Base-by-base conservation (phyloP, 2,888 invertebrate species). In the Kuschelorhynchus macadamiae region DNA sequence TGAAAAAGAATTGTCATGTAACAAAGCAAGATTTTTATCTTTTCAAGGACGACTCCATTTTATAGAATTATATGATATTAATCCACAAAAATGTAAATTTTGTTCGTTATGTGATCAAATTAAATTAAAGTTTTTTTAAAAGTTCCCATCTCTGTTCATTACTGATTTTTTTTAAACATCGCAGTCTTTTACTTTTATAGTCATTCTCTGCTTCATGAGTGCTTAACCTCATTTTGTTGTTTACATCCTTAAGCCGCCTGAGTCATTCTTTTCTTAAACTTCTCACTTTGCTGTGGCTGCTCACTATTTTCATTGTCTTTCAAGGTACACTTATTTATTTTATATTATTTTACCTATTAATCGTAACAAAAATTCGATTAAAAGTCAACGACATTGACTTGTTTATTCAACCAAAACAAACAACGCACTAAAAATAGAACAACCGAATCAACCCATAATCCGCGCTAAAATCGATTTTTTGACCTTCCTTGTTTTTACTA, bases 151-250 rank as follows among this genome's bases (percentile, higher is more conserved):
- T 49, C 16, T 25, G 25, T 49, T 49, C 49, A 32, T 8, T 25
- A n/a, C 30, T 21, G 5, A 14, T 25, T 49, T 49, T 49, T 25
- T 49, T 25, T 4, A 49, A 49, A 9, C 49, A 21, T 25, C 5
- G 14, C 3, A 49, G 18, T 44, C 44, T 44, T 44, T 44, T 44
- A 9, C 44, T 17, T 11, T 17, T 44, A 17, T n/a, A 44, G 44
- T 44, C 44, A 44, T 44, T 17, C 44, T n/a, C 44, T n/a, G 44
- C 4, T 17, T 44, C 44, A 44, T 14, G 44, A 49, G 14, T 49
- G 49, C 21, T n/a, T 49, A 49, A 49, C 49, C 1, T 49, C 32
- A 49, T 25, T 49, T 49, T 49, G 8, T 49, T 21, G 21, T 49
- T 49, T 49, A 49, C 49, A 32, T 49, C 21, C 49, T 8, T 25